Percentiles rank a stretch among this genome's conserved stretches.
These are phyloP conservation scores for Orius insidiosus DNA, from an alignment of 1,140 invertebrate genomes.

Conservation along the genomic window DNA sequence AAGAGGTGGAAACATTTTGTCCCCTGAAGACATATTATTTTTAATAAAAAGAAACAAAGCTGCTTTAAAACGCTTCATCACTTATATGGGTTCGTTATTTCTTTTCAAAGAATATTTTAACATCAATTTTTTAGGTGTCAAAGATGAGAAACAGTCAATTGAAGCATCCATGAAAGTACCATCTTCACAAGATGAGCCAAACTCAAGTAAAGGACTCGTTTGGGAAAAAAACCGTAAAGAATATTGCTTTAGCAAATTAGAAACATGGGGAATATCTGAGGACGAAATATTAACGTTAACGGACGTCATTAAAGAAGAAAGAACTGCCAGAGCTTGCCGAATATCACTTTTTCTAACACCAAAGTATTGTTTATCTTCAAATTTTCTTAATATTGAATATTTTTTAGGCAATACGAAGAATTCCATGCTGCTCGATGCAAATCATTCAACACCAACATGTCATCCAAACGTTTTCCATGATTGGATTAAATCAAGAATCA, in stretches of 20 bases:
- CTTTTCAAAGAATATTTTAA: too few species aligned
- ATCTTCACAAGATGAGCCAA: too few species aligned
- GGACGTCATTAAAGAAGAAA: conserved; percentile 20
- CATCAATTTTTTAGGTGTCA: conserved; percentile 6
- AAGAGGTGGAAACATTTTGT: conserved; percentile 29
- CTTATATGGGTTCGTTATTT: conserved; percentile 29
- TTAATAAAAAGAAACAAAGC: conserved; percentile 44
- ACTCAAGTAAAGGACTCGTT: not conserved
- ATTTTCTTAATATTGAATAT: not conserved
- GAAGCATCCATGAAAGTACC: not conserved
- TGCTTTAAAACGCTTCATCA: conserved; percentile 35
- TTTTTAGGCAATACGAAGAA: conserved; percentile 15
- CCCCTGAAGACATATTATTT: conserved; percentile 43
- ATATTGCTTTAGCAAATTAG: conserved; percentile 9
- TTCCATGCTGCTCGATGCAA: conserved; percentile 14
- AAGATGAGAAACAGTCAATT: conserved; percentile 7
- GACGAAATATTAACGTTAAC: conserved; percentile 10
- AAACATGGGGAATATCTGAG: conserved; percentile 8
- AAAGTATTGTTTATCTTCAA: conserved; percentile 3
- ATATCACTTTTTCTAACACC: conserved; percentile 13
- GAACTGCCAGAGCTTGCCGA: conserved; percentile 17
- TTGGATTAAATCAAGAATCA: conserved; percentile 13
- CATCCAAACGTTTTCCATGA: conserved; percentile 11
- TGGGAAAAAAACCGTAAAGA: conserved; percentile 6
- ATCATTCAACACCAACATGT: conserved; percentile 15